phyloP scores from a whole-genome alignment of 2,113 vertebrate genomes.

The Oncorhynchus gorbuscha region DNA sequence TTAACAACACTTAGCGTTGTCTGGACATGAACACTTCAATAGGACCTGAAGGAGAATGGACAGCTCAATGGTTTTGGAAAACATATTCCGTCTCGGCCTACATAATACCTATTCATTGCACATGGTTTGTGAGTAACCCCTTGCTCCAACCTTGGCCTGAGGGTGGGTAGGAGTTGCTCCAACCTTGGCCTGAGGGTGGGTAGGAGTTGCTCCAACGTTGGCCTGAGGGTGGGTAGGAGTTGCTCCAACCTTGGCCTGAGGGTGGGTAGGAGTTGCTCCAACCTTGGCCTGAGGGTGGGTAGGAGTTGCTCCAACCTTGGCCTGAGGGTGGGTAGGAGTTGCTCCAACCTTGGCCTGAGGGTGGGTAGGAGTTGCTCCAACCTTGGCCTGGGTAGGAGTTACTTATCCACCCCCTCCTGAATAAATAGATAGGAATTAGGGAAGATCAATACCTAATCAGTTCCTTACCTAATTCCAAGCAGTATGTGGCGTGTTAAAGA shows the following conservation, averaged over 20 bases:
- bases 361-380: too few species aligned
- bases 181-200: too few species aligned
- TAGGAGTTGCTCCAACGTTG: neutral
- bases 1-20: too few species aligned
- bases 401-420: slow-evolving; percentile 20
- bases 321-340: too few species aligned
- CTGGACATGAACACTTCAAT: neutral
- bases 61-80: neutral
- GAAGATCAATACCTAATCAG: slow-evolving; percentile 68
- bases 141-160: neutral
- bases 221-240: too few species aligned
- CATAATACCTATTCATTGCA: too few species aligned
- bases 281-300: too few species aligned
- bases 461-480: slow-evolving; percentile 11
- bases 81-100: too few species aligned
- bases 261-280: neutral
- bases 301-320: neutral
- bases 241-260: neutral
- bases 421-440: slow-evolving; percentile 47
- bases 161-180: slow-evolving; percentile 10
- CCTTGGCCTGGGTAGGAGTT: neutral
- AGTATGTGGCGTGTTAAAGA: neutral
- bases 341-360: neutral
- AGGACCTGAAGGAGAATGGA: neutral
- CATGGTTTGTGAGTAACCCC: too few species aligned